Percentiles rank a stretch among this genome's conserved stretches.
These are phyloP conservation scores for Menidia beryllina DNA, from an alignment of 2,113 vertebrate genomes.

Conservation along the genomic window DNA sequence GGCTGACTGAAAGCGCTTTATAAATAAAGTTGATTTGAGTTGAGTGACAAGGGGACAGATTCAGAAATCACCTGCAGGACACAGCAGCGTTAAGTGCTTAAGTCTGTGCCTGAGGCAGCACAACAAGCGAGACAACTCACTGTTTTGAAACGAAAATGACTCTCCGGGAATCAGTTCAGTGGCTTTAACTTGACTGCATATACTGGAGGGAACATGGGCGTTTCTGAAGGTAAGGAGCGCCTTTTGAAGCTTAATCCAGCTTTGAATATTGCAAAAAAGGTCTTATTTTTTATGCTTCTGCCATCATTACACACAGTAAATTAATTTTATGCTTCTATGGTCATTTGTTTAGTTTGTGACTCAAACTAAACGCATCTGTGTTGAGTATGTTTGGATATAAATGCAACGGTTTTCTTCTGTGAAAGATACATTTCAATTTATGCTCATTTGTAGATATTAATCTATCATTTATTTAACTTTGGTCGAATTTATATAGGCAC, in stretches of 20 bases:
- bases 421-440: neutral
- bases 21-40: too few relatives aligned
- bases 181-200: slow-evolving; percentile 26
- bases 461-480: too few relatives aligned
- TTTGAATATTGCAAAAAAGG: neutral
- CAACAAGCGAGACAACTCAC: slow-evolving; percentile 38
- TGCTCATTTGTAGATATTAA: neutral
- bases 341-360: neutral
- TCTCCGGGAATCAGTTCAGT: slow-evolving; percentile 41
- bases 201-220: slow-evolving; percentile 19
- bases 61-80: slow-evolving; percentile 53
- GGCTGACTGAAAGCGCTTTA: too few relatives aligned
- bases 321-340: neutral
- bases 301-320: neutral
- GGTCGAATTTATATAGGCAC: neutral
- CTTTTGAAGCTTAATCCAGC: slow-evolving; percentile 10
- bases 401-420: neutral
- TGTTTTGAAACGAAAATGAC: slow-evolving; percentile 33
- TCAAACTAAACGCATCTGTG: neutral
- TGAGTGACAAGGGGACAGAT: slow-evolving; percentile 61
- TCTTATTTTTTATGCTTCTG: neutral
- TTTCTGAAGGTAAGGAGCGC: slow-evolving; percentile 19
- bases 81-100: slow-evolving; percentile 37
- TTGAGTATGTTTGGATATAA: neutral
- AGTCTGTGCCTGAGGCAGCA: slow-evolving; percentile 48